Evolutionary conservation across 2,113 vertebrate genomes (phyloP), one percentile per base, ranked within the genome.

Genomic region (Heterocephalus glaber): DNA sequence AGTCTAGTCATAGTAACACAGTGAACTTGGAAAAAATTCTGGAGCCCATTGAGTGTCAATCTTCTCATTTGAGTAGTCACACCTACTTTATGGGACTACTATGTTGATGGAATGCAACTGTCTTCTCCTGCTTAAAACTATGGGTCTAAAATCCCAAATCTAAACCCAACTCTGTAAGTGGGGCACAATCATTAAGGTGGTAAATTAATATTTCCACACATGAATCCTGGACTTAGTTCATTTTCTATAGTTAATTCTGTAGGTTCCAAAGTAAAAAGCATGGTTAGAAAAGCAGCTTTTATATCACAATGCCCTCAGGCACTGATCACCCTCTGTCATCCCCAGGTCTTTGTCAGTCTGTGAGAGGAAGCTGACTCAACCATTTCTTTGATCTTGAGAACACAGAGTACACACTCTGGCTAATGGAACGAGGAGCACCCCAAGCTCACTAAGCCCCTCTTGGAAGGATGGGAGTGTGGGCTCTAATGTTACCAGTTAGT

Each of bases 371-470:
- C 19, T 72, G 44, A 38, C 3, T 3, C 30, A 68, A 24, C 5
- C 17, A 13, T 76, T 22, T 5, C 22, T 49, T 79, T 0, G 0
- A 3, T n/a, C 33, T 1, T 54, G 30, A 81, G 4, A 61, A 35
- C 2, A 38, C 52, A 56, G 16, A 65, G 5, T 33, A 5, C 28
- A 81, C 22, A 81, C 44, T 19, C n/a, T 41, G 13, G 4, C 7
- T 17, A n/a, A 8, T 38, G 7, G 44, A 7, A 17, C 20, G 1
- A 0, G 7, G n/a, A 79, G 41, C 10, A 35, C 5, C 49, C 9
- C 12, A 4, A 44, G 17, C 35, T 22, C 1, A 3, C 19, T 2
- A 2, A 0, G 5, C 0, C 0, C 3, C 41, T 88, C 11, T 47
- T 41, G 22, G 10, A 1, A 60, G 26, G 13, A 2, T 7, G 52